Evolutionary conservation across 2,113 vertebrate species (phyloP).

Genomic region (Oreochromis spilurus): DNA sequence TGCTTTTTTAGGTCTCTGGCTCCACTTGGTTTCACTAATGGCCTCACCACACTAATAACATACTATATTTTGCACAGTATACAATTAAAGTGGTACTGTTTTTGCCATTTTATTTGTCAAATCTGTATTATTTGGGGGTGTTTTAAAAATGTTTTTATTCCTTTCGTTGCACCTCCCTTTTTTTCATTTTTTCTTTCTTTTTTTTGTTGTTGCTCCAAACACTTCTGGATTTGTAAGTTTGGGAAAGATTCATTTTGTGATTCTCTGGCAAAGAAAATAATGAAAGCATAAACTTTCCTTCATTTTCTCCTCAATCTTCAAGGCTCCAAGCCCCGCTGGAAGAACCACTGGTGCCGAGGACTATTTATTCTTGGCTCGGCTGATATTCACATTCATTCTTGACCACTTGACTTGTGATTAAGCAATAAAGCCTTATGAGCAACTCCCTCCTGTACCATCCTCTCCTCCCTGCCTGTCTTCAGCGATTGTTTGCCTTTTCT

Average conservation of each 20-base stretch:
- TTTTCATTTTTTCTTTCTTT: neutral
- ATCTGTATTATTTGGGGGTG: neutral
- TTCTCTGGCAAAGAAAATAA: neutral
- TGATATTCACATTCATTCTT: neutral
- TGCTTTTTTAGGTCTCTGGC: neutral
- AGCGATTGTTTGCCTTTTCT: neutral
- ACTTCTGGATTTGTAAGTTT: neutral
- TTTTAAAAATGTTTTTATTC: neutral
- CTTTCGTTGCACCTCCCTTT: neutral
- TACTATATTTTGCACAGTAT: neutral
- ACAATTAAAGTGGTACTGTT: neutral
- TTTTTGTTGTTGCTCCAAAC: neutral
- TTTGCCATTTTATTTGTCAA: neutral
- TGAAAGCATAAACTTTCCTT: constrained; percentile 14
- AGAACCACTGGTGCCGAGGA: constrained; percentile 15
- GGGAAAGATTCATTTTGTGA: neutral
- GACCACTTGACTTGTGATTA: constrained; percentile 28
- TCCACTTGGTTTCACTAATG: neutral
- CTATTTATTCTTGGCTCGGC: constrained; percentile 29
- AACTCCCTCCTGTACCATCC: neutral
- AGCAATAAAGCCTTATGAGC: neutral
- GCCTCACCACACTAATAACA: neutral
- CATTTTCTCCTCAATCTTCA: neutral
- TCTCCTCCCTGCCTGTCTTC: neutral
- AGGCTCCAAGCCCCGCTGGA: neutral